Base-by-base conservation (phyloP, 2,113 vertebrate species). In the Excalfactoria chinensis region DNA sequence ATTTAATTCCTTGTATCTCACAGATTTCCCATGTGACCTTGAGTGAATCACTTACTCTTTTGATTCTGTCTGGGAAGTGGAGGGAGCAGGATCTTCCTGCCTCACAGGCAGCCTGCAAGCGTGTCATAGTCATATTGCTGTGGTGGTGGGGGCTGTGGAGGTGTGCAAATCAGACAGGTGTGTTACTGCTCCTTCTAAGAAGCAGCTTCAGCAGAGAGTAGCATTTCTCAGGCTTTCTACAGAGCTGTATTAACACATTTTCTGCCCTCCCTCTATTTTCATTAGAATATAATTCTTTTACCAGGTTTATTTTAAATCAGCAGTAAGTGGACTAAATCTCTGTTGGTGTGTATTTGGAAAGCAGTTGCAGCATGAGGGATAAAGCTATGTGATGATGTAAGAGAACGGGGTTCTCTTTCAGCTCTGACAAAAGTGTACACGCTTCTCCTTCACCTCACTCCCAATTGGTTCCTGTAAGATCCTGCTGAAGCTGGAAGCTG, bases 1-100 rank as follows among this genome's bases (percentile, higher is more conserved):
- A 46, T 88, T 94, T 94, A 89, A 95, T 89, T 95, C 85, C 68
- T 80, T 12, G 4, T 83, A 89, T 63, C 71, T 93, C 51, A 46
- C 17, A 35, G 46, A 88, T 94, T 91, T 93, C 78, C 75, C 82
- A 9, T 37, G 63, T 91, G 85, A n/a, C 59, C 86, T 78, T 49
- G 82, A 89, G 71, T 49, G 91, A 93, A 94, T 93, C 78, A 56
- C 60, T 80, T 85, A 35, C 37, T 74, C 18, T 49, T 79, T 76
- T 70, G 53, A 55, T 88, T 30, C 67, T 56, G 22, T 26, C 73
- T 76, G 63, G 80, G 20, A 89, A 70, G 26, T 14, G 60, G 34
- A 32, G 67, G 37, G 59, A 28, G 66, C 66, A 48, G 86, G 73
- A 46, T 84, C 85, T 89, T 73, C 63, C 53, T 70, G 49, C 88